Base-by-base conservation (phyloP, 2,888 invertebrate genomes). In the Lypha dubia region DNA sequence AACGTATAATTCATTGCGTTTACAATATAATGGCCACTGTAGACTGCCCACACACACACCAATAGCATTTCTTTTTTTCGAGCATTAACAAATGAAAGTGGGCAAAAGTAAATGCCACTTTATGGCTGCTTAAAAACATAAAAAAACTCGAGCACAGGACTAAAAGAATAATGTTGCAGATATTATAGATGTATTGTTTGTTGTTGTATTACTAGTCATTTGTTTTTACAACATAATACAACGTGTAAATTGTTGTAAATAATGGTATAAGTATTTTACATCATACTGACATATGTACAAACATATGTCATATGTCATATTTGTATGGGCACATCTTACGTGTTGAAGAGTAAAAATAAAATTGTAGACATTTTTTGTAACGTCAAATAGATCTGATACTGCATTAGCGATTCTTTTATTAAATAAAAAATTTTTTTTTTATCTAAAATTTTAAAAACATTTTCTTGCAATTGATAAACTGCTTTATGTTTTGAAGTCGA, bases 181-280 rank as follows among this genome's bases (percentile, higher is more conserved):
- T 49, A 75, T 32, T 46, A n/a, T 38, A 17, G 11, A 9, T 24
- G 49, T 56, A 11, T 63, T 32, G 9, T 71, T 7, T n/a, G n/a
- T 28, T 28, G 8, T 53, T 53, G 46, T 35, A 35, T 44, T 32
- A 56, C 35, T 20, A 35, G 44, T 38, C 28, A 53, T 44, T 53
- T n/a, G 44, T 35, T 63, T 35, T 63, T 56, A 60, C 20, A 44
- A 15, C 46, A 53, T 75, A 79, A 83, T 70, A 44, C 44, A 22
- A 17, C 63, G 58, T 75, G 74, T 79, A 75, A 79, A 65, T 71
- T 58, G 68, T 56, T 75, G 63, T 70, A 79, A 70, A 74, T 46
- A 62, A 38, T 62, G 22, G 56, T 28, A 20, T 70, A 38, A 24
- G 68, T 38, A 62, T 35, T 53, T 49, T 73, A 44, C 62, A 62